A percentile compares a stretch with the other conserved stretches of the same genome.
Evolutionary conservation across 2,113 vertebrate genomes (phyloP).

Genomic region (Tyrannus savana): DNA sequence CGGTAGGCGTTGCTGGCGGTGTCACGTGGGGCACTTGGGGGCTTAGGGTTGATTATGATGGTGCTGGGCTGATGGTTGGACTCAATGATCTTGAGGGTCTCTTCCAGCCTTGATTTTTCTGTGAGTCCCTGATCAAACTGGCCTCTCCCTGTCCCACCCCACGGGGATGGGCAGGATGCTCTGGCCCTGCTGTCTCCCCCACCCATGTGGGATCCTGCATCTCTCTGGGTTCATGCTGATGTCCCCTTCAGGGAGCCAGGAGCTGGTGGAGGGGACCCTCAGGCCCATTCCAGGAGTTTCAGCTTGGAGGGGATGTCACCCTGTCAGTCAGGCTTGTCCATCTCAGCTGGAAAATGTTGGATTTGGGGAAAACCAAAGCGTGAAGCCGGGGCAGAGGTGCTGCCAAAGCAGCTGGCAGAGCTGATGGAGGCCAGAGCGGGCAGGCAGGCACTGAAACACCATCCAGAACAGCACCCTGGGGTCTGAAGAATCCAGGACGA

Average conservation of each 20-base stretch:
- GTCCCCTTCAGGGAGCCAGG: background rate
- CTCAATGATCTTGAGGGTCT: background rate
- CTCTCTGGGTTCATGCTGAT: background rate
- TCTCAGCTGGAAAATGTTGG: background rate
- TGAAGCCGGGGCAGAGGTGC: background rate
- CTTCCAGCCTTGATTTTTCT: background rate
- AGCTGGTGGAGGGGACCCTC: rapidly evolving
- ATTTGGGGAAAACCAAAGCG: background rate
- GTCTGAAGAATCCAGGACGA: background rate
- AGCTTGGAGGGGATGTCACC: background rate
- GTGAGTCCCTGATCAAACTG: background rate
- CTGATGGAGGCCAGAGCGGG: background rate
- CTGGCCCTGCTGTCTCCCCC: background rate
- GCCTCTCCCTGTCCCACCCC: background rate
- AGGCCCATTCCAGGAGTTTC: background rate
- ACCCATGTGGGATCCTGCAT: rapidly evolving
- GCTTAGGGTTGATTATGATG: background rate
- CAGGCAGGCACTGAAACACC: background rate
- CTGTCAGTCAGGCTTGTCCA: background rate
- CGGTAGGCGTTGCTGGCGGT: rapidly evolving
- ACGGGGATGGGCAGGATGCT: background rate
- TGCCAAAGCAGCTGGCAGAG: background rate
- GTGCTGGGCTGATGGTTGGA: background rate
- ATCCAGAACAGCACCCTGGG: rapidly evolving
- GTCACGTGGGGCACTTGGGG: background rate